Evolutionary conservation across 2,113 vertebrate species (phyloP), one percentile per base, ranked within the genome.

Genomic region (Rhinoderma darwinii): DNA sequence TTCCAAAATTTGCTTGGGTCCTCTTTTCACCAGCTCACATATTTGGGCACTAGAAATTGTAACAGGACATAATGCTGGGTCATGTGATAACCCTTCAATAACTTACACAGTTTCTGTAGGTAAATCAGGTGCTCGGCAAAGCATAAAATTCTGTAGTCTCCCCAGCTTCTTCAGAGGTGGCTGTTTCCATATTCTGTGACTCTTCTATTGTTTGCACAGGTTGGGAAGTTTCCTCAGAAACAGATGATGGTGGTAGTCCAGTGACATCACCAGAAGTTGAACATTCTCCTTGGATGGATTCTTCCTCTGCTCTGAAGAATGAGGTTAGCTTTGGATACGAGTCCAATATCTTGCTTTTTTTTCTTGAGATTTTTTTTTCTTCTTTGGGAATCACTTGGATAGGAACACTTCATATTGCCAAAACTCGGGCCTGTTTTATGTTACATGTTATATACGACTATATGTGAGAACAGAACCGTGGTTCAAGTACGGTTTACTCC

Each of bases 91-190:
- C 7, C 61, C 27, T 66, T 66, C 61, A 66, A 15, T 66, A 66
- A 30, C 25, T 2, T n/a, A 4, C 25, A n/a, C 12, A 66, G 22
- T 66, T 15, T 66, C 61, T 20, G 8, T 30, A 66, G 61, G 61
- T 66, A n/a, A 66, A 66, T 66, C 61, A 66, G n/a, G 17, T 66
- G 61, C 61, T 66, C 61, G 25, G 61, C 27, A 30, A 66, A 66
- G 61, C 61, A 66, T 66, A 6, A 66, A 6, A n/a, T 66, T 9
- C 61, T n/a, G 7, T 66, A 20, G 61, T 66, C 17, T 66, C 25
- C 2, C 61, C 61, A 66, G 61, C 61, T 66, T n/a, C 61, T n/a
- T 66, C 61, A 66, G 5, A 30, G 61, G 9, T 25, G 61, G 25
- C 5, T 66, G 22, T 1, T 66, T 66, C 61, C 61, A 66, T 30